Percentiles rank a stretch among this genome's conserved stretches.
phyloP scores from a whole-genome alignment of 1,140 invertebrate species.

The Camponotus floridanus region DNA sequence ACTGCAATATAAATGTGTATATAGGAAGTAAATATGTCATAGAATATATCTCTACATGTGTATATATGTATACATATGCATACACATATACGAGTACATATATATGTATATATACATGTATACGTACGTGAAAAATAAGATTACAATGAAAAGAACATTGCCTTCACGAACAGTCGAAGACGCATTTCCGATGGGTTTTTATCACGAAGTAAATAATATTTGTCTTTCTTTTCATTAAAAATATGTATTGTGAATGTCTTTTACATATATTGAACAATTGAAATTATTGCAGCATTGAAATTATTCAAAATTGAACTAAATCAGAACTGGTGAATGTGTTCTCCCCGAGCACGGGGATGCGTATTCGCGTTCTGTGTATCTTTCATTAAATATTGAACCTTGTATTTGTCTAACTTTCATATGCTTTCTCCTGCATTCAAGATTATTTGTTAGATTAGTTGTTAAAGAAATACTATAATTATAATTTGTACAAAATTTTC shows the following conservation, averaged over 20 bases:
- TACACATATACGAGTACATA: constrained; percentile 38
- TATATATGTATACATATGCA: constrained; percentile 58
- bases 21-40: constrained; percentile 80
- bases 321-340: constrained; percentile 25
- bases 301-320: neutral
- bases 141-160: constrained; percentile 71
- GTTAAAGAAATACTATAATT: constrained; percentile 55
- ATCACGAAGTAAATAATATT: neutral
- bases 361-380: constrained; percentile 81
- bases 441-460: constrained; percentile 56
- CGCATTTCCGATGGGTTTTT: constrained; percentile 79
- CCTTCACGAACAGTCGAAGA: constrained; percentile 73
- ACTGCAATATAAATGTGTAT: constrained; percentile 86
- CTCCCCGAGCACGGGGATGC: constrained; percentile 76
- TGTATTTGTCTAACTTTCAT: constrained; percentile 22
- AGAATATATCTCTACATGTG: constrained; percentile 71
- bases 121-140: constrained; percentile 81
- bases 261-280: neutral
- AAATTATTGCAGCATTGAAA: neutral
- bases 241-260: neutral
- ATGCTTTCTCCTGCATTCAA: constrained; percentile 26
- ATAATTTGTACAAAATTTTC: neutral
- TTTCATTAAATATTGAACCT: constrained; percentile 57
- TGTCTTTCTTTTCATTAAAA: neutral
- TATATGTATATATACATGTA: constrained; percentile 74